Evolutionary conservation across 92 coral and sea anemone genomes (phyloP), one percentile per base, ranked within the genome.

Genomic region (Zoanthus sansibaricus): DNA sequence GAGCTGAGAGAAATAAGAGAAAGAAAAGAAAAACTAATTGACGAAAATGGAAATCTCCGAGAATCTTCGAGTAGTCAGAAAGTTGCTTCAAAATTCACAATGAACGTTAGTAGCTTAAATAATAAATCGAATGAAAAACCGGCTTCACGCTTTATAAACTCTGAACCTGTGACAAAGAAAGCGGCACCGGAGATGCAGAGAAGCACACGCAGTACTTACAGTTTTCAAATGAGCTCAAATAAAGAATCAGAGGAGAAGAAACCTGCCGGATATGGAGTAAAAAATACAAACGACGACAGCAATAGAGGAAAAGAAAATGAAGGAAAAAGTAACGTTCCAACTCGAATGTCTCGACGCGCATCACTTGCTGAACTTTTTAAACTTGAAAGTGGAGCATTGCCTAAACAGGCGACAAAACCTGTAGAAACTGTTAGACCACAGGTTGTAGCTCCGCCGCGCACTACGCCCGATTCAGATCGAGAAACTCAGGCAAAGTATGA

Each of bases 291-390:
- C 32, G 85, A 66, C 14, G 85, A 67, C 1, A 62, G 44, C 44
- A 82, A 74, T 12, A 82, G 88, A 64, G 93, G 92, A 33, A 87
- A 92, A 31, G 91, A 92, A 66, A 71, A 67, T 31, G 93, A 77
- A 51, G 37, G 82, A 2, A 80, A 31, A 31, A 18, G 42, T 9
- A 83, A 59, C 5, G 87, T 82, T 33, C 98, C 98, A 0, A 89
- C 86, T 89, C 79, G 98, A 59, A 91, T 94, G 93, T 88, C 94
- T 44, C 96, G 98, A 33, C 86, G 98, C 42, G 88, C 95, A 10
- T 94, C 98, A 11, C 86, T 94, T n/a, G 98, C 95, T 13, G 98
- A 94, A 80, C 87, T 94, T 83, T 94, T 94, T 78, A 94, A 94
- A 86, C 90, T 94, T 62, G 98, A 94, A 67, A 87, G 91, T 25